These are phyloP conservation scores for Nothobranchius kuhntae DNA, from an alignment of 2,113 vertebrate species.

Conservation along the genomic window DNA sequence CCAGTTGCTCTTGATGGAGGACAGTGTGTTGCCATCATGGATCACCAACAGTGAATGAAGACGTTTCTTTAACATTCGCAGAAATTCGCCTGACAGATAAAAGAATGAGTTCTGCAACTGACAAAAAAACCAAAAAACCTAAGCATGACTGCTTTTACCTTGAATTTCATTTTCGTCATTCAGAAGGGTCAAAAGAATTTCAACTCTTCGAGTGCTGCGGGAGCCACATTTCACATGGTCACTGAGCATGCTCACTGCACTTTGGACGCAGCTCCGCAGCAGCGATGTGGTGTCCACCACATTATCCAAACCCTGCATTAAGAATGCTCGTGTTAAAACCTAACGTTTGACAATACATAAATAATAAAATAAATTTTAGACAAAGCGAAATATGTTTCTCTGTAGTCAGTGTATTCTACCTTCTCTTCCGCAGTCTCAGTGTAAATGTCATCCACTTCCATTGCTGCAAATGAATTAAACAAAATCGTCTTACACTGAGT, in stretches of 20 bases:
- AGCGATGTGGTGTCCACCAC: constrained; percentile 87
- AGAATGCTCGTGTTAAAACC: constrained; percentile 6
- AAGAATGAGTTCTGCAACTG: constrained; percentile 1
- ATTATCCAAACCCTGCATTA: constrained; percentile 46
- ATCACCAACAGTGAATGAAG: constrained; percentile 79
- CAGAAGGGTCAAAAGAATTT: constrained; percentile 86
- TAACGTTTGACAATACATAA: neutral
- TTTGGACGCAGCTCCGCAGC: constrained; percentile 89
- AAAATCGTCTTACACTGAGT: neutral
- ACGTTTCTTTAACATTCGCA: constrained; percentile 80
- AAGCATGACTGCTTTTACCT: constrained; percentile 60
- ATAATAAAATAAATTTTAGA: too few species aligned
- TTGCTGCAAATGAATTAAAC: constrained; percentile 52
- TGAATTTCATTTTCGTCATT: constrained; percentile 66
- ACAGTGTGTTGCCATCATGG: constrained; percentile 76
- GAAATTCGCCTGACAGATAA: constrained; percentile 80
- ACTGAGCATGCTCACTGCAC: constrained; percentile 87
- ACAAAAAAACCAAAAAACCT: neutral
- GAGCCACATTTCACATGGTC: constrained; percentile 75
- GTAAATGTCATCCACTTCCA: constrained; percentile 73
- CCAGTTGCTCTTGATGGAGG: constrained; percentile 81
- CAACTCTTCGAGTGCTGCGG: constrained; percentile 83
- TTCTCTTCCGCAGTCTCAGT: constrained; percentile 42
- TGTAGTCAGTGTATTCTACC: constrained; percentile 53
- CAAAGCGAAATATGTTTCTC: neutral